Percentiles rank a stretch among this genome's conserved stretches.
Conservation (phyloP, 1,140 invertebrate genomes). For the Eumaeus atala region DNA sequence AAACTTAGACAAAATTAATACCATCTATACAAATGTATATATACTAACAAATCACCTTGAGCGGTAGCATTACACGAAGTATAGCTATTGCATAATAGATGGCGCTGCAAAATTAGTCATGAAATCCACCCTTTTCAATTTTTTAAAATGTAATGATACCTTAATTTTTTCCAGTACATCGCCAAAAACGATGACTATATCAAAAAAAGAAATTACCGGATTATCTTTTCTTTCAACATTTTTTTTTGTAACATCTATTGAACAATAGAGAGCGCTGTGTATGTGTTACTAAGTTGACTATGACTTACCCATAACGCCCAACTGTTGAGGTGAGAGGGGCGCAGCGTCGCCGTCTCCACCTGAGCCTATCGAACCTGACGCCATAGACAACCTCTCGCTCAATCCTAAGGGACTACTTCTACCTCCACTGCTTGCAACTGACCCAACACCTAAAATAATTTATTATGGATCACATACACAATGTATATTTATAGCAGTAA, state of each 20-base stretch:
- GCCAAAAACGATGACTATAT: no score
- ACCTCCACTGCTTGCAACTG: constrained; percentile 76
- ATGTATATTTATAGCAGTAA: no score
- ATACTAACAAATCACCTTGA: constrained; percentile 8
- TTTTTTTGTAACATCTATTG: not conserved
- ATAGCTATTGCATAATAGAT: constrained; percentile 48
- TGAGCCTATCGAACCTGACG: constrained; percentile 76
- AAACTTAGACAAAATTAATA: no score
- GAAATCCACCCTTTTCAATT: not conserved
- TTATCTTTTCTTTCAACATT: no score
- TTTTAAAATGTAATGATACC: not conserved
- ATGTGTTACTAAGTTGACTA: constrained; percentile 16
- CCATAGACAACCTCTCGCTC: constrained; percentile 77
- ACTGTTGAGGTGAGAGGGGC: constrained; percentile 78
- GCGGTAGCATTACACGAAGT: constrained; percentile 15
- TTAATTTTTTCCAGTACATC: not conserved
- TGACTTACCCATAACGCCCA: constrained; percentile 79
- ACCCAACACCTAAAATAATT: constrained; percentile 65
- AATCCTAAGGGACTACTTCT: constrained; percentile 73
- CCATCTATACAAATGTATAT: constrained; percentile 11
- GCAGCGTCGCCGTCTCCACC: constrained; percentile 67
- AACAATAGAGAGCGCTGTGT: constrained; percentile 34
- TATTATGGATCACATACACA: constrained; percentile 9
- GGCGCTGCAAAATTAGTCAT: constrained; percentile 43
- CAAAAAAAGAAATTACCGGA: no score